A percentile compares a stretch with the other conserved stretches of the same genome.
Evolutionary conservation across 2,888 invertebrate genomes (phyloP).

Genomic region (Pristionchus entomophagus): DNA sequence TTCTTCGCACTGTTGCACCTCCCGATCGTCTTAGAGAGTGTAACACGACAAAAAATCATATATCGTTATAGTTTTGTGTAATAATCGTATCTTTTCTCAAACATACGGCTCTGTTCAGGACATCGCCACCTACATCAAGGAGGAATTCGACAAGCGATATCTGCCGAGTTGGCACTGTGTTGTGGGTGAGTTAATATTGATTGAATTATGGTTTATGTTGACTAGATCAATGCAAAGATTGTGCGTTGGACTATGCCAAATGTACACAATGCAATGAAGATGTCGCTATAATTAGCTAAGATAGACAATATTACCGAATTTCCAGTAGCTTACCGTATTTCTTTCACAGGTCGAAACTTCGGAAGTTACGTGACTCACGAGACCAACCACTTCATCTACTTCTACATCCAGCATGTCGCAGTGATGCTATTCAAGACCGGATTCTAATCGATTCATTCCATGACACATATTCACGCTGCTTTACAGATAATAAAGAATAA

Average conservation of each 20-base stretch:
- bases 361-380: conserved; percentile 56
- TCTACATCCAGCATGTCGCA: conserved; percentile 56
- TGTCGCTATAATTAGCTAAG: too few species aligned
- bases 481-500: conserved; percentile 5
- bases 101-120: conserved; percentile 53
- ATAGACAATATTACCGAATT: too few species aligned
- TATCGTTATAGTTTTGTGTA: too few species aligned
- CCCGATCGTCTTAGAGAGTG: too few species aligned
- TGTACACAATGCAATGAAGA: too few species aligned
- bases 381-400: conserved; percentile 57
- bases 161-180: conserved; percentile 54
- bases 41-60: too few species aligned
- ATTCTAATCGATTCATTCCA: conserved; percentile 47
- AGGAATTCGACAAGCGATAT: conserved; percentile 53
- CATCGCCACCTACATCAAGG: conserved; percentile 55
- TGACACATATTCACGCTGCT: background rate
- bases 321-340: too few species aligned
- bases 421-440: conserved; percentile 58
- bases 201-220: background rate
- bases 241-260: too few species aligned
- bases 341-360: conserved; percentile 50
- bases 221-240: background rate
- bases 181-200: conserved; percentile 40
- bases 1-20: too few species aligned
- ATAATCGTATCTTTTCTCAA: too few species aligned